A percentile compares a stretch with the other conserved stretches of the same genome.
These are phyloP conservation scores for Cephalopachus bancanus DNA, from an alignment of 2,797 vertebrate species.

Conservation along the genomic window DNA sequence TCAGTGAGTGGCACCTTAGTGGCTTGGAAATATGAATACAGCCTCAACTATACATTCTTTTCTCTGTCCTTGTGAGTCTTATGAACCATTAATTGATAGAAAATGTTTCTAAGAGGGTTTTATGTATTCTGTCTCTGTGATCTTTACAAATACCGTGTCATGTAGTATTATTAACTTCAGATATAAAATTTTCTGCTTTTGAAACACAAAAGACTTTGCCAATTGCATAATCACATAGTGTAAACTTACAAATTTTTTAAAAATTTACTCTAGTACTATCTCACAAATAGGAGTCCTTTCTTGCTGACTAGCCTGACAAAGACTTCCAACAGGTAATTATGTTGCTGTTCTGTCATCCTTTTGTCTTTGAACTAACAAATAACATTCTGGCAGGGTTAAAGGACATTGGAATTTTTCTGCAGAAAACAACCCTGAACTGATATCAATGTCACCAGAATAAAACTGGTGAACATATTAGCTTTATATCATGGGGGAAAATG, in stretches of 20 bases:
- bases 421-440: constrained; percentile 62
- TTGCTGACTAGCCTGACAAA: constrained; percentile 51
- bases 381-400: constrained; percentile 68
- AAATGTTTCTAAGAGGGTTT: constrained; percentile 18
- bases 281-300: constrained; percentile 3
- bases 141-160: constrained; percentile 53
- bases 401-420: constrained; percentile 64
- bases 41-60: constrained; percentile 30
- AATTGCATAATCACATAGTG: constrained; percentile 28
- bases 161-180: neutral
- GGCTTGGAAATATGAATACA: constrained; percentile 41
- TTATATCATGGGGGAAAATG: constrained; percentile 21
- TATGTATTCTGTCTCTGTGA: neutral
- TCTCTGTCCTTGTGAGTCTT: neutral
- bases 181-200: constrained; percentile 43
- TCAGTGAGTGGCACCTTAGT: constrained; percentile 49
- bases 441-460: constrained; percentile 61
- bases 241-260: constrained; percentile 36
- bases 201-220: constrained; percentile 10
- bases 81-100: neutral
- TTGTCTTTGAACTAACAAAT: constrained; percentile 67
- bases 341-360: constrained; percentile 33
- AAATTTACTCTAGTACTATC: constrained; percentile 29
- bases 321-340: constrained; percentile 42
- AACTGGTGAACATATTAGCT: constrained; percentile 39